Evolutionary conservation across 2,888 invertebrate genomes (phyloP).

Genomic region (Acrocera orbiculus): DNA sequence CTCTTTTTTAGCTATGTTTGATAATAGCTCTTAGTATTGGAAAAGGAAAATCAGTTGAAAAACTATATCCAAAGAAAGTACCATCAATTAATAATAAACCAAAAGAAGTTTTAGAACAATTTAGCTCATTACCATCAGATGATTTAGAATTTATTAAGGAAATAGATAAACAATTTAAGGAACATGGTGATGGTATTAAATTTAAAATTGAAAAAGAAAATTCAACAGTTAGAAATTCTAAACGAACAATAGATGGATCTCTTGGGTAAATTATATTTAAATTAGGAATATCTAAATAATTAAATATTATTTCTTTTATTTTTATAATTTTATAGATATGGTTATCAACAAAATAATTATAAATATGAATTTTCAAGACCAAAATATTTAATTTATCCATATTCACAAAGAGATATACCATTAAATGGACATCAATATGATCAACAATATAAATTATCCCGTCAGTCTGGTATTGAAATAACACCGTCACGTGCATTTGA

Average conservation of each 20-base stretch:
- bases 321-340: conserved; percentile 20
- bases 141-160: conserved; percentile 30
- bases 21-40: too few relatives aligned
- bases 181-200: conserved; percentile 28
- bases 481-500: conserved; percentile 39
- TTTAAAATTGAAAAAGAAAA: conserved; percentile 29
- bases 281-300: neutral
- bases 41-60: too few relatives aligned
- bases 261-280: conserved; percentile 43
- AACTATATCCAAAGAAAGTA: too few relatives aligned
- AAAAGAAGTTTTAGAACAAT: conserved; percentile 19
- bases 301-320: neutral
- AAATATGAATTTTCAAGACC: conserved; percentile 30
- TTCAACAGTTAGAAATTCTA: conserved; percentile 27
- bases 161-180: conserved; percentile 29
- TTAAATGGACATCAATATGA: conserved; percentile 18
- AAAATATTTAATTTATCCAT: conserved; percentile 49
- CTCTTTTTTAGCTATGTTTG: too few relatives aligned
- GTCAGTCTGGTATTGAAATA: conserved; percentile 35
- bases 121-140: conserved; percentile 23
- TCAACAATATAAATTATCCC: neutral
- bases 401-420: conserved; percentile 46
- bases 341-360: conserved; percentile 19
- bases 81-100: too few relatives aligned
- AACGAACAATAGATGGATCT: conserved; percentile 54